Base-by-base conservation (phyloP, 2,113 vertebrate species). In the Semnopithecus entellus region DNA sequence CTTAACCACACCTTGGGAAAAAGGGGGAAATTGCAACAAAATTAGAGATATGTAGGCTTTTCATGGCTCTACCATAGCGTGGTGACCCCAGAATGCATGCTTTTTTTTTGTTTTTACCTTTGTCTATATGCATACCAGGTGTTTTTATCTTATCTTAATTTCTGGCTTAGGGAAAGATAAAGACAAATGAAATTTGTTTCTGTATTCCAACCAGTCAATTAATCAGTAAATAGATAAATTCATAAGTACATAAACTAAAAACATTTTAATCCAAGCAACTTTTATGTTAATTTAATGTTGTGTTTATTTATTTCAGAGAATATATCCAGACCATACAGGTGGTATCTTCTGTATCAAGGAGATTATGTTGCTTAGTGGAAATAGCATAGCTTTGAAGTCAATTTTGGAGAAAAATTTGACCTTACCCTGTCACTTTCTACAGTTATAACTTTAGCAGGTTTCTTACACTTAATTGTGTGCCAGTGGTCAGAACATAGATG, bases 101-200 rank as follows among this genome's bases (percentile, higher is more conserved):
- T 18, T 18, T 23, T 23, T 22, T 27, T 68, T 40, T 30, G 48
- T 75, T 27, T 68, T 66, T 18, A 68, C 40, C 7, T 66, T 64
- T 52, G 2, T 35, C 17, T 40, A 2, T 48, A 40, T 30, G 43
- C 22, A 70, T 48, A 27, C 12, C 20, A 25, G 5, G 2, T 84
- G 5, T 84, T 86, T 94, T 82, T 57, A 22, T 96, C 43, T 43
- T 61, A 38, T 86, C 17, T 79, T 81, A 89, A 10, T 96, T 96
- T 96, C 27, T 93, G 64, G 16, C 23, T 92, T 75, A 90, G 38
- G 38, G 43, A 30, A 90, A 91, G 76, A 70, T 61, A 68, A 30
- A 95, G 43, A 48, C 64, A 85, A 80, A 83, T 93, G 18, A 75
- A 90, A 96, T 73, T 93, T 13, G 81, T 89, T 92, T 50, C 35